Evolutionary conservation across 2,888 invertebrate species (phyloP), one percentile per base, ranked within the genome.

Genomic region (Rhagonycha lutea): DNA sequence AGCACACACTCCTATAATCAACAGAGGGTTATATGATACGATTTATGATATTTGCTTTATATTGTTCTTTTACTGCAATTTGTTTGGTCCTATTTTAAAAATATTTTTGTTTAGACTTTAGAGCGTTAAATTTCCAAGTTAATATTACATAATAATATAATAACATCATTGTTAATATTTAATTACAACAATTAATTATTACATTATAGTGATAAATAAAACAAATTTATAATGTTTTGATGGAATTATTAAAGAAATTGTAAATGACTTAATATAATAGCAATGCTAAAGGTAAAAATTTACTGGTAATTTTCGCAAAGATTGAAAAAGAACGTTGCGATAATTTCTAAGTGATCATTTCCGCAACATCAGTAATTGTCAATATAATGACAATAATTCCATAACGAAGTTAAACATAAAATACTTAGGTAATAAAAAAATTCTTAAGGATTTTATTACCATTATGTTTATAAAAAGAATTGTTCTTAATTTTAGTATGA

Each of bases 31-130:
- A 69, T 68, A 69, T 62, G 70, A 75, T 67, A 69, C 68, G 72
- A 75, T 75, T 75, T 75, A 72, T 75, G 63, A 29, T 72, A 60
- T 75, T 75, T 75, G 69, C 69, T 69, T 69, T 72, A 23, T 62
- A 67, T 72, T 70, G 63, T 65, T 67, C 14, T 61, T 62, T 71
- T 65, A 47, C 24, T 67, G 65, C 62, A 65, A 26, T 72, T 72
- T 63, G 61, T 70, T 29, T 62, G 14, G 62, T n/a, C 23, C n/a
- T 14, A 14, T 32, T 70, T 61, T 47, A 18, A 14, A 61, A 70
- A 62, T 70, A 70, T 29, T 28, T 47, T 70, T 61, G 24, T n/a
- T 24, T 11, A 18, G 7, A 3, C 14, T n/a, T 24, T 11, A 18
- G 7, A 3, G 11, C 26, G 12, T 26, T 29, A 65, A 23, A 32